These are phyloP conservation scores for Crypturellus tataupa DNA, from an alignment of 2,797 vertebrate genomes.

Conservation along the genomic window DNA sequence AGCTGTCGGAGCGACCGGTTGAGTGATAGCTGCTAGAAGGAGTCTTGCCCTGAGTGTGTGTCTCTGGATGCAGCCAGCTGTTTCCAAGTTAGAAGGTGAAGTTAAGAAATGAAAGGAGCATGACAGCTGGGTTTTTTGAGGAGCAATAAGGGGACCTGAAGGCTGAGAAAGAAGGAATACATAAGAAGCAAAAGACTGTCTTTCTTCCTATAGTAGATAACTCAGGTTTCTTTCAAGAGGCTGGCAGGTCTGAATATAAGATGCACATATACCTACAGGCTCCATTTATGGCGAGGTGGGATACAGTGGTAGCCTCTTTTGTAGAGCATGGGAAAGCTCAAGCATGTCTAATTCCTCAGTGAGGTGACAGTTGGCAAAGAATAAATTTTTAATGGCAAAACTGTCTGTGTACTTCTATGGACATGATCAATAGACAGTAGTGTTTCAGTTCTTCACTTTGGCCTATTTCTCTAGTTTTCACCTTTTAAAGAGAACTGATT, in stretches of 20 bases:
- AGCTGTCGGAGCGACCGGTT: not conserved
- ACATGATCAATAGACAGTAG: not conserved
- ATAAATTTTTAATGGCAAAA: not conserved
- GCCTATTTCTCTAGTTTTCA: not conserved
- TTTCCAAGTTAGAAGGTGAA: not conserved
- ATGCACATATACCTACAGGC: not conserved
- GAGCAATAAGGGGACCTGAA: not conserved
- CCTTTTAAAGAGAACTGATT: fast-evolving
- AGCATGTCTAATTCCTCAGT: not conserved
- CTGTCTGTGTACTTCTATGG: not conserved
- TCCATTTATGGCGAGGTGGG: not conserved
- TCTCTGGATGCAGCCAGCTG: not conserved
- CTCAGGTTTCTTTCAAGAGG: not conserved
- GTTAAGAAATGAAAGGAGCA: not conserved
- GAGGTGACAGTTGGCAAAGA: not conserved
- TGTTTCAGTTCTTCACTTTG: fast-evolving
- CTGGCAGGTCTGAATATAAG: not conserved
- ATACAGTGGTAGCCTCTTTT: not conserved
- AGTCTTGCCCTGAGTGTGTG: fast-evolving
- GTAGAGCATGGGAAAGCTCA: not conserved
- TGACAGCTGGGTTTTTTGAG: fast-evolving
- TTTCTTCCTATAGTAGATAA: not conserved
- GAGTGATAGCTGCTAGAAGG: not conserved
- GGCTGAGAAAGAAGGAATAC: not conserved
- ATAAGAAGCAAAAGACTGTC: not conserved